A percentile compares a stretch with the other conserved stretches of the same genome.
Conservation (phyloP, 2,797 vertebrate genomes). For the Eptatretus atami region DNA sequence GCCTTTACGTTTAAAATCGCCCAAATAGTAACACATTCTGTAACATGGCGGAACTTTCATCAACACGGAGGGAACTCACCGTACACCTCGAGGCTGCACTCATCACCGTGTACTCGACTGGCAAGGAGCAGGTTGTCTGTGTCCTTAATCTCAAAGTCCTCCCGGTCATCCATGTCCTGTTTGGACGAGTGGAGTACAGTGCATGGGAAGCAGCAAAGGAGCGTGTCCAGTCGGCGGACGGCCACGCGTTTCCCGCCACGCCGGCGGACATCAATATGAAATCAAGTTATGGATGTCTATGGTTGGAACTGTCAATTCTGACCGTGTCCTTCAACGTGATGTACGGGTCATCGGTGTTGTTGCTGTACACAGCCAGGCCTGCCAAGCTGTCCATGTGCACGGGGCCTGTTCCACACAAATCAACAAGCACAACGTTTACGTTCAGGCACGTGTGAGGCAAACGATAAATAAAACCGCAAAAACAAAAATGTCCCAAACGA, state of each 20-base stretch:
- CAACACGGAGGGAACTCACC: slow-evolving; percentile 16
- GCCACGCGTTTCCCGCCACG: not conserved
- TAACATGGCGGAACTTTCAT: too few species aligned
- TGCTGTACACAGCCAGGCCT: slow-evolving; percentile 46
- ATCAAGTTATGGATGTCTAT: not conserved
- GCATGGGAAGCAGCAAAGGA: too few species aligned
- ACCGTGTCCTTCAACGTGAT: slow-evolving; percentile 78
- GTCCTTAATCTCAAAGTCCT: slow-evolving; percentile 63
- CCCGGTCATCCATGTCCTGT: slow-evolving; percentile 74
- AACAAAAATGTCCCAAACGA: too few species aligned
- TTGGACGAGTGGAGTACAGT: not conserved
- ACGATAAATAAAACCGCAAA: too few species aligned
- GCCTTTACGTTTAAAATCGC: too few species aligned
- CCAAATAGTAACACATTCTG: too few species aligned
- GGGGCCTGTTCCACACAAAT: too few species aligned
- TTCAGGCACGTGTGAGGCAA: too few species aligned
- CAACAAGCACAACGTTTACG: too few species aligned
- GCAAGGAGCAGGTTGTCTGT: slow-evolving; percentile 55
- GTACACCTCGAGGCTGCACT: slow-evolving; percentile 56
- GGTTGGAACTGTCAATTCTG: slow-evolving; percentile 12
- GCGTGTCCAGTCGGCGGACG: not conserved
- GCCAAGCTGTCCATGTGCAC: slow-evolving; percentile 25
- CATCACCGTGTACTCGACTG: slow-evolving; percentile 52
- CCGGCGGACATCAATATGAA: not conserved
- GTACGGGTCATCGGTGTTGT: slow-evolving; percentile 60